Base-by-base conservation (phyloP, 2,113 vertebrate genomes). In the Antennarius striatus region DNA sequence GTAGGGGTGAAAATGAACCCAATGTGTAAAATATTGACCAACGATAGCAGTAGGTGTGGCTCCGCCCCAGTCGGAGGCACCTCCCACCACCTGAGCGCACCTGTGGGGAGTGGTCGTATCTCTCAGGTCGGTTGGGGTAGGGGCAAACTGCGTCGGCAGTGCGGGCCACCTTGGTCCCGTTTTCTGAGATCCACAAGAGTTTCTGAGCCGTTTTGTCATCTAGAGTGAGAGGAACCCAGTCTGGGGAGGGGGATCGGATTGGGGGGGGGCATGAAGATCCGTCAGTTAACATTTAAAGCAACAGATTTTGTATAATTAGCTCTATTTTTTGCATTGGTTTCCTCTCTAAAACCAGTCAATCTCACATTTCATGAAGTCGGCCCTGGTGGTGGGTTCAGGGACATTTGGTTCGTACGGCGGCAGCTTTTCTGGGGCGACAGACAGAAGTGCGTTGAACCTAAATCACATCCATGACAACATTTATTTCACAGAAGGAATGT, bases 121-220 rank as follows among this genome's bases (percentile, higher is more conserved):
- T 43, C 72, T 93, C 93, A 8, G 93, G 91, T 39, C 88, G 88
- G 83, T 89, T 90, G 47, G 88, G 91, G 61, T 91, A 92, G 0
- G 93, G 93, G 40, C 93, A 93, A 48, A 85, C 72, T 1, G 86
- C 84, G 0, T 93, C 91, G 1, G 88, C 56, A 0, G 86, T 89
- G 0, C 91, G 90, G 13, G 91, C 79, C 73, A 92, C 93, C 56
- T 92, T 93, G 2, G 64, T 10, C 1, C 79, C 75, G 0, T 74
- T 80, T 53, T 94, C 91, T 2, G 92, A 91, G 43, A 94, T 86
- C 92, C 92, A 93, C 81, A 94, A 63, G 62, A 91, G 73, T 56
- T 92, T 94, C 81, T 92, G 91, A 14, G 91, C 85, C 1, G 92
- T 93, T 82, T 81, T 92, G 17, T 93, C 91, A 63, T 94, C 92